Evolutionary conservation across 1,140 invertebrate species (phyloP).

Genomic region (Eulimnadia texana): DNA sequence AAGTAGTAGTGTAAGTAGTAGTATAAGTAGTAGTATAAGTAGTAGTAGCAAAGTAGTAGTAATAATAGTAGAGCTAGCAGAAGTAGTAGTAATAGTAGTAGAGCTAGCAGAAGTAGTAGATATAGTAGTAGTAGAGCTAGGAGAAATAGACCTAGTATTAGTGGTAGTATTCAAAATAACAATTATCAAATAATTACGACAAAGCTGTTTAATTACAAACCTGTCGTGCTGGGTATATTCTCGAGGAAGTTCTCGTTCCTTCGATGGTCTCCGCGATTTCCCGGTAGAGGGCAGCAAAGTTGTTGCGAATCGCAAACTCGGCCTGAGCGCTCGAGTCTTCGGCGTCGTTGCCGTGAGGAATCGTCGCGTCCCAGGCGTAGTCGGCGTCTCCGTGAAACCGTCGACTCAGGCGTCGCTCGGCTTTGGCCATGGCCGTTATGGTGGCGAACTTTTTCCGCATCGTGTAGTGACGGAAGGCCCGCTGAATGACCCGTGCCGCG

Average conservation of each 20-base stretch:
- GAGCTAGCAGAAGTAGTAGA: no score
- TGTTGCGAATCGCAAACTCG: constrained; percentile 21
- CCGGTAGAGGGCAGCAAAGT: constrained; percentile 22
- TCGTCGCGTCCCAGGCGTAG: constrained; percentile 16
- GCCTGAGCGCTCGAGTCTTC: neutral
- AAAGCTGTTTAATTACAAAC: neutral
- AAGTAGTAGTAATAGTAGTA: no score
- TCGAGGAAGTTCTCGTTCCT: constrained; percentile 13
- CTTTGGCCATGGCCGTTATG: constrained; percentile 82
- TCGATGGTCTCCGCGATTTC: constrained; percentile 20
- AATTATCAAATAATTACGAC: no score
- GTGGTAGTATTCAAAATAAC: no score
- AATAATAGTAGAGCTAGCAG: no score
- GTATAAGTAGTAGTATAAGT: no score
- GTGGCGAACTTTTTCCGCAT: constrained; percentile 86
- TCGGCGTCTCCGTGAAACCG: constrained; percentile 37
- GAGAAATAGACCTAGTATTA: no score
- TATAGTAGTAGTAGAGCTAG: no score
- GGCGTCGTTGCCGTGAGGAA: no score
- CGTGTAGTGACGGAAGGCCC: constrained; percentile 83
- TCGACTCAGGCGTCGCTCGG: constrained; percentile 60
- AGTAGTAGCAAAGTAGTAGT: no score
- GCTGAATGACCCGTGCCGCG: constrained; percentile 87
- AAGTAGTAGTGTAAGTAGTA: no score
- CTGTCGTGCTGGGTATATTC: neutral